phyloP scores from a whole-genome alignment of 2,113 vertebrate genomes.

The Verasper variegatus region DNA sequence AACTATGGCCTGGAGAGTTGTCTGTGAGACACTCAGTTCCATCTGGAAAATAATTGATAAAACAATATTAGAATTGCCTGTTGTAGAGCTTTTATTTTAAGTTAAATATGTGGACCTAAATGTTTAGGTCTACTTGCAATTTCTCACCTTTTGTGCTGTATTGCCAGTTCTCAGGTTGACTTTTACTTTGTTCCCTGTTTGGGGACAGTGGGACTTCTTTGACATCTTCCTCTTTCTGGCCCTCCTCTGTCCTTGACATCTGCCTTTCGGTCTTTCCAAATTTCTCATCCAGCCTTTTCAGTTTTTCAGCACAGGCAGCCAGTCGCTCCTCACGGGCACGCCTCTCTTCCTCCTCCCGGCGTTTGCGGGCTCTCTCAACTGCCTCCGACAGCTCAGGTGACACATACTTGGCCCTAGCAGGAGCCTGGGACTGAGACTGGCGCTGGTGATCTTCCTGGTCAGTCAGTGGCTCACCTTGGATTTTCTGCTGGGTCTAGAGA shows the following conservation, averaged over 20 bases:
- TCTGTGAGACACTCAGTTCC: conserved; percentile 76
- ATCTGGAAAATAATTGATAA: conserved; percentile 44
- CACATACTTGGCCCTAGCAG: conserved; percentile 89
- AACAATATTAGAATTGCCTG: neutral
- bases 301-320: conserved; percentile 95
- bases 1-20: conserved; percentile 77
- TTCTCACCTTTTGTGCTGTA: conserved; percentile 84
- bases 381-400: conserved; percentile 94
- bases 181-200: conserved; percentile 76
- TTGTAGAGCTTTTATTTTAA: neutral
- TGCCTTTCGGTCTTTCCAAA: conserved; percentile 89
- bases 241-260: conserved; percentile 81
- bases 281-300: conserved; percentile 97
- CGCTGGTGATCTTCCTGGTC: conserved; percentile 90
- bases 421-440: conserved; percentile 61
- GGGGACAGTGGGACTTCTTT: conserved; percentile 81
- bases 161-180: conserved; percentile 83
- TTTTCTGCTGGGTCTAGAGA: conserved; percentile 81
- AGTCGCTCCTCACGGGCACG: conserved; percentile 92
- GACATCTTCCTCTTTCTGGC: conserved; percentile 78
- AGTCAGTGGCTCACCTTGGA: conserved; percentile 82
- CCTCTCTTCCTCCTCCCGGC: conserved; percentile 94
- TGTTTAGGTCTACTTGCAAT: neutral
- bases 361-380: conserved; percentile 90
- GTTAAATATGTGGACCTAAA: neutral